A percentile compares a stretch with the other conserved stretches of the same genome.
These are phyloP conservation scores for Crotophaga sulcirostris DNA, from an alignment of 2,113 vertebrate genomes.

Conservation along the genomic window DNA sequence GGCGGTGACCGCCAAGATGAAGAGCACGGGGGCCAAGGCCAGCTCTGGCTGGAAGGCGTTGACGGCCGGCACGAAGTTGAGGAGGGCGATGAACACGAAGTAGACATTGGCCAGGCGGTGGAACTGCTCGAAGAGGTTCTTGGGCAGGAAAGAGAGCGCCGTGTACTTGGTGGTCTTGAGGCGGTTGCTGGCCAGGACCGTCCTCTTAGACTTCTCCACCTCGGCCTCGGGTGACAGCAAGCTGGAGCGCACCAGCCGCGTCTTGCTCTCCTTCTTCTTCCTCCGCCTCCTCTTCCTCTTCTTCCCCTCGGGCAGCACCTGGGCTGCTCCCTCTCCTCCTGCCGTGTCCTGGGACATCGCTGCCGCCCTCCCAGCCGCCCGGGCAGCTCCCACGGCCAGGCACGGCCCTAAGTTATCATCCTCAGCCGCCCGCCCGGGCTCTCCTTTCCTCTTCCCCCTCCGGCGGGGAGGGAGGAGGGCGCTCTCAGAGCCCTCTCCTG, in stretches of 20 bases:
- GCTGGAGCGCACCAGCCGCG: constrained; percentile 83
- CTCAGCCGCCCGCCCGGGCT: constrained; percentile 7
- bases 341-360: constrained; percentile 77
- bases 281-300: constrained; percentile 76
- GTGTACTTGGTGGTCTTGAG: constrained; percentile 98
- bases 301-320: constrained; percentile 73
- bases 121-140: constrained; percentile 97
- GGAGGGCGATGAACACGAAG: constrained; percentile 94
- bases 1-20: constrained; percentile 94
- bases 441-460: constrained; percentile 34
- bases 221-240: constrained; percentile 69
- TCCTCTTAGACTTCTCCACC: background rate
- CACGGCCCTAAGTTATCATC: constrained; percentile 58
- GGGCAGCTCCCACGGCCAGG: constrained; percentile 3
- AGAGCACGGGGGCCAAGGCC: constrained; percentile 91
- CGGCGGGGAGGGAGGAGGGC: background rate
- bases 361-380: background rate
- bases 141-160: constrained; percentile 91
- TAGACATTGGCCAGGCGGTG: constrained; percentile 96
- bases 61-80: constrained; percentile 93
- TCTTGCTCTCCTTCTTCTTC: constrained; percentile 79
- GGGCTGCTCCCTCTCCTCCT: constrained; percentile 60
- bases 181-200: constrained; percentile 82
- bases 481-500: background rate
- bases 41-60: constrained; percentile 95